Conservation (phyloP, 1,140 invertebrate genomes). For the Pectinophora gossypiella region DNA sequence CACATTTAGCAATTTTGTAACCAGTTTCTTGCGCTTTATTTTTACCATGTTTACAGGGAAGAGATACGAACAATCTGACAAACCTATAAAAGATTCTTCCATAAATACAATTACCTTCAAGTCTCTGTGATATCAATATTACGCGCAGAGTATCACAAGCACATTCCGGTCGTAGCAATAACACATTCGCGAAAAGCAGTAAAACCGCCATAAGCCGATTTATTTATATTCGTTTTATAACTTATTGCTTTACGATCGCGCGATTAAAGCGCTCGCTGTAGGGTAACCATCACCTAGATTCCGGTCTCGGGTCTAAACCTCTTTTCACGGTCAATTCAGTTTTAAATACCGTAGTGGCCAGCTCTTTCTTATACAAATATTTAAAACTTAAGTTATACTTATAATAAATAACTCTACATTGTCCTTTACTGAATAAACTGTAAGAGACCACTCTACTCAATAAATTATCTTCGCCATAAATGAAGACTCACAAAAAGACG, state of each 20-base stretch:
- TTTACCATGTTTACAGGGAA: no score
- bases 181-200: slow-evolving; percentile 31
- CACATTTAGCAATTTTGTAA: no score
- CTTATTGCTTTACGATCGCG: slow-evolving; percentile 39
- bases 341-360: no score
- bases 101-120: background rate
- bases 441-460: slow-evolving; percentile 10
- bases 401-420: background rate
- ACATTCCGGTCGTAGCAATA: slow-evolving; percentile 13
- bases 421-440: background rate
- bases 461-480: slow-evolving; percentile 20
- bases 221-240: slow-evolving; percentile 46
- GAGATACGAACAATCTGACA: no score
- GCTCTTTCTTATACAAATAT: no score
- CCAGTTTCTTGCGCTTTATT: no score
- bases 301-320: no score
- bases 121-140: background rate
- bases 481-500: slow-evolving; percentile 32
- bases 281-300: slow-evolving; percentile 25
- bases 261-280: slow-evolving; percentile 34
- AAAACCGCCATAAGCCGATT: slow-evolving; percentile 35
- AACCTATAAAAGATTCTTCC: no score
- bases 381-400: no score
- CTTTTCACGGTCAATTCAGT: no score
- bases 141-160: background rate